These are phyloP conservation scores for Gnatocerus cornutus DNA, from an alignment of 2,888 invertebrate genomes.

Conservation along the genomic window DNA sequence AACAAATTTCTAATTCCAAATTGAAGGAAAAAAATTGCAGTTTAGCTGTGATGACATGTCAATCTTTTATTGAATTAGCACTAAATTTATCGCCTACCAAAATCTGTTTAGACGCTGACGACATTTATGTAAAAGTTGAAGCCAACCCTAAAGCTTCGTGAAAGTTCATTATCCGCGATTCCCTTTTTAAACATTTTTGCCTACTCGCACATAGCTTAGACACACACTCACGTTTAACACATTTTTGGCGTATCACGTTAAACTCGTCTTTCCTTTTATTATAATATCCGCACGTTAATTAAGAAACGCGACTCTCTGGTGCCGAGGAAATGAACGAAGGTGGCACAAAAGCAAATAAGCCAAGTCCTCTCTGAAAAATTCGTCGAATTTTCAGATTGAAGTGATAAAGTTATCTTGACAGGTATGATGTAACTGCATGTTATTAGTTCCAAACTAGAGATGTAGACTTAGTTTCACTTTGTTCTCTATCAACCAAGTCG, in stretches of 20 bases:
- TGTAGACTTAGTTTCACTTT: conserved; percentile 32
- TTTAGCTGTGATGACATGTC: no score
- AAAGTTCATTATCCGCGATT: conserved; percentile 16
- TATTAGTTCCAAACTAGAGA: conserved; percentile 23
- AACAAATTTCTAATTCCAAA: no score
- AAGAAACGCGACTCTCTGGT: conserved; percentile 15
- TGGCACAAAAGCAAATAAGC: not conserved
- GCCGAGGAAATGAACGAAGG: not conserved
- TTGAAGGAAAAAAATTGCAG: no score
- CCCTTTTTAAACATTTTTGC: conserved; percentile 24
- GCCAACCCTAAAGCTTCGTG: not conserved
- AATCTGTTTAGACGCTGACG: no score
- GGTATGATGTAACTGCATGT: conserved; percentile 11
- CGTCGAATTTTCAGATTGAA: not conserved
- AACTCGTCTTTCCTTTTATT: conserved; percentile 6
- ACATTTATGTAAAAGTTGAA: not conserved
- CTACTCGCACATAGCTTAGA: conserved; percentile 9
- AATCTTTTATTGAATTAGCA: no score
- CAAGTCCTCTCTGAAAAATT: not conserved
- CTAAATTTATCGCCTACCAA: no score
- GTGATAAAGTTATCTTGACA: not conserved
- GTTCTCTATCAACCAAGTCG: conserved; percentile 29
- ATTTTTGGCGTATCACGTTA: conserved; percentile 33
- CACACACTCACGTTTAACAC: conserved; percentile 31
- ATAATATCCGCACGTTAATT: conserved; percentile 28